A percentile compares a stretch with the other conserved stretches of the same genome.
Conservation (phyloP, 2,113 vertebrate species). For the Stegostoma tigrinum region DNA sequence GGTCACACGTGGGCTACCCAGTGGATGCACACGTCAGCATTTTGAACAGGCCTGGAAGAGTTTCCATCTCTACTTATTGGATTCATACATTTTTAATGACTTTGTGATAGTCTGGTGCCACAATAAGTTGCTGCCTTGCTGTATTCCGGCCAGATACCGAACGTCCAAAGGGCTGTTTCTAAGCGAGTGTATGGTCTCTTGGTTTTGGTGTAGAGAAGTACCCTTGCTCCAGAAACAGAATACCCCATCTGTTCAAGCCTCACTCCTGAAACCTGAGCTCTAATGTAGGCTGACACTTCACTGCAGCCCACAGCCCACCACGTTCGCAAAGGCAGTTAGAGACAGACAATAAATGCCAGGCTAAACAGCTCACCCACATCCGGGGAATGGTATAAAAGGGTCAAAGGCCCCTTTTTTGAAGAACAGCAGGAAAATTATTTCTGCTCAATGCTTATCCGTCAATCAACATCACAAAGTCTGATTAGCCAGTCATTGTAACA, state of each 20-base stretch:
- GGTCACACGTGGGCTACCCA: background rate
- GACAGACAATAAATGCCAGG: too few relatives aligned
- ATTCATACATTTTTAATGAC: background rate
- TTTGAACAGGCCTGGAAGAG: too few relatives aligned
- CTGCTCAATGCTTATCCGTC: background rate
- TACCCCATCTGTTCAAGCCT: background rate
- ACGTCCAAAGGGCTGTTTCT: background rate
- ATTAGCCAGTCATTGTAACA: background rate
- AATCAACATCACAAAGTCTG: background rate
- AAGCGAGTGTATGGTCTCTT: too few relatives aligned
- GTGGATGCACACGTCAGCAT: too few relatives aligned
- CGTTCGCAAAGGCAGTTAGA: too few relatives aligned
- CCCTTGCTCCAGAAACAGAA: background rate
- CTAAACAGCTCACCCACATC: too few relatives aligned
- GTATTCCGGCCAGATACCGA: background rate
- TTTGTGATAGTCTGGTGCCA: background rate
- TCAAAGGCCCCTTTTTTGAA: background rate
- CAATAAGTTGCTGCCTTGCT: background rate
- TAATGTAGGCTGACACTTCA: background rate
- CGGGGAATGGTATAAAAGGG: too few relatives aligned
- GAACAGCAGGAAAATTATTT: background rate
- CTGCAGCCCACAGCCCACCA: too few relatives aligned
- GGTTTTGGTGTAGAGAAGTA: background rate
- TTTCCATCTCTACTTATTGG: background rate
- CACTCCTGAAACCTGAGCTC: background rate